Evolutionary conservation across 2,797 vertebrate genomes (phyloP).

Genomic region (Paedocypris micromegethes): DNA sequence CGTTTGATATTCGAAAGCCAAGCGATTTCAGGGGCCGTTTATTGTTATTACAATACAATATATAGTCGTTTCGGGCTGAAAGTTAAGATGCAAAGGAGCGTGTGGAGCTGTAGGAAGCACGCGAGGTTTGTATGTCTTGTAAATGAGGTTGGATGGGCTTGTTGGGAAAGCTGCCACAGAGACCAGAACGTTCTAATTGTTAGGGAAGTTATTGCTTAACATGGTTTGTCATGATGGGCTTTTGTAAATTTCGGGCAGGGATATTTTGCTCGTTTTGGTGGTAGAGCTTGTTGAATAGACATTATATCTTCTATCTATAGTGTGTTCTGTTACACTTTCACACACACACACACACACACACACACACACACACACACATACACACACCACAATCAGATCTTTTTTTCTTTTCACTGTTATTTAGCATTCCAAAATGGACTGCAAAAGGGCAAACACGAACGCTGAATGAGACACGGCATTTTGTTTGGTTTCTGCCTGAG

Average conservation of each 20-base stretch:
- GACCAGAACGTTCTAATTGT: too few relatives aligned
- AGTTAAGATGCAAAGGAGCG: slow-evolving; percentile 1
- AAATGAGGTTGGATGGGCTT: slow-evolving; percentile 1
- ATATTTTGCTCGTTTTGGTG: too few relatives aligned
- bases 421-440: slow-evolving; percentile 26
- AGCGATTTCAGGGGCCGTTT: slow-evolving; percentile 3
- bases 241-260: too few relatives aligned
- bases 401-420: slow-evolving; percentile 16
- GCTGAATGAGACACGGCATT: slow-evolving; percentile 20
- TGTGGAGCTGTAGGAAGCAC: background rate
- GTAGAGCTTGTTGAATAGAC: too few relatives aligned
- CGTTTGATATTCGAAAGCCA: slow-evolving; percentile 17
- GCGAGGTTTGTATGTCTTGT: background rate
- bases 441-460: slow-evolving; percentile 18
- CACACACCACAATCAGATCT: background rate
- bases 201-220: too few relatives aligned
- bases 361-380: background rate
- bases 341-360: too few relatives aligned
- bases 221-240: too few relatives aligned
- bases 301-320: too few relatives aligned
- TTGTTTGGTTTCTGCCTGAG: slow-evolving; percentile 36
- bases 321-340: too few relatives aligned
- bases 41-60: slow-evolving; percentile 4
- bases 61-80: slow-evolving; percentile 4
- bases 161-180: too few relatives aligned